Percentiles rank a stretch among this genome's conserved stretches.
These are phyloP conservation scores for Asobara japonica DNA, from an alignment of 1,140 invertebrate species.

Conservation along the genomic window DNA sequence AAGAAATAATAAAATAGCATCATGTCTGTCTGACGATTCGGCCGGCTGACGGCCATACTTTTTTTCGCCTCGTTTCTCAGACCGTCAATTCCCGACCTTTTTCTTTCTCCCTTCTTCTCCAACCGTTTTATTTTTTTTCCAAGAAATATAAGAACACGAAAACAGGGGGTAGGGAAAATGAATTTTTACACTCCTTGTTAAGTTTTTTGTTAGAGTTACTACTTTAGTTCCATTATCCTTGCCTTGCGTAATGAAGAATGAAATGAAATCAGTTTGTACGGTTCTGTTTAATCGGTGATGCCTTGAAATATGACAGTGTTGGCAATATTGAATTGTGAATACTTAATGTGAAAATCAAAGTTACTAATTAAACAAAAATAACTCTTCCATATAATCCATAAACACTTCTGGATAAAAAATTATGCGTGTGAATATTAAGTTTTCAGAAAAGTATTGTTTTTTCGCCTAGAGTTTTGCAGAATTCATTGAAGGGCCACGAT, in stretches of 20 bases:
- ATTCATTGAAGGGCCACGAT: no score
- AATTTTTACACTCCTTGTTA: slow-evolving; percentile 10
- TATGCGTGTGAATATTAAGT: no score
- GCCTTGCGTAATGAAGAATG: neutral
- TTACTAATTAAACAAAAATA: no score
- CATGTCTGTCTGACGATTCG: slow-evolving; percentile 9
- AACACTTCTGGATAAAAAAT: no score
- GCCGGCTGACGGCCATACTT: slow-evolving; percentile 2
- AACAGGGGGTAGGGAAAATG: neutral
- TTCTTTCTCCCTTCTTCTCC: neutral
- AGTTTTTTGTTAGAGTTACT: neutral
- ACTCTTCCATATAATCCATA: no score
- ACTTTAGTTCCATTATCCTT: neutral
- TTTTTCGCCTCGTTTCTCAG: slow-evolving; percentile 16
- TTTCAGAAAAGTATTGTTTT: no score
- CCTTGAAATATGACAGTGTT: no score
- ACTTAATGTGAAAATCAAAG: no score
- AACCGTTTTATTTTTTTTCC: neutral
- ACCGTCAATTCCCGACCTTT: slow-evolving; percentile 13
- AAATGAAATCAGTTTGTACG: slow-evolving; percentile 11
- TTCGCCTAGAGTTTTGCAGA: no score
- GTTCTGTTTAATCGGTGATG: neutral
- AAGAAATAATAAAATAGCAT: slow-evolving; percentile 5
- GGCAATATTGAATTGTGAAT: no score
- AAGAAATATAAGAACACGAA: neutral